Evolutionary conservation across 2,113 vertebrate genomes (phyloP).

Genomic region (Gavia stellata): DNA sequence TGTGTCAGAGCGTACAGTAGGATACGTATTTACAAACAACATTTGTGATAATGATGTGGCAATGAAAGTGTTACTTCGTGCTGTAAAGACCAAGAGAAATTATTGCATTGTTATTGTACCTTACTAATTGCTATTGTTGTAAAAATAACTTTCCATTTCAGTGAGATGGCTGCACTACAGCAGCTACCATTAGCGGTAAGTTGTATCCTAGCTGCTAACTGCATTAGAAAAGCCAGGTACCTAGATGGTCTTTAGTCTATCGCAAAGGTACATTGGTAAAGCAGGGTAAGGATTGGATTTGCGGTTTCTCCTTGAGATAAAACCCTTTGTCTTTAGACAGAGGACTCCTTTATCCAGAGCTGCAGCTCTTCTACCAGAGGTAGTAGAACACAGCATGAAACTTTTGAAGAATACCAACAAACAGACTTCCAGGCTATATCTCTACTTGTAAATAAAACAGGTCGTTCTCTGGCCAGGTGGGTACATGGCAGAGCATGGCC

Average conservation of each 20-base stretch:
- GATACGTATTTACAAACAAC: background rate
- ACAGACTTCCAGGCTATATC: background rate
- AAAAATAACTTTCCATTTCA: background rate
- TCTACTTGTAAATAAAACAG: background rate
- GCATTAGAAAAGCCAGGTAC: background rate
- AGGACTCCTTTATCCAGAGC: background rate
- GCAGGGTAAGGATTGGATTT: background rate
- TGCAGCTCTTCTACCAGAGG: background rate
- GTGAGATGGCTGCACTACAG: background rate
- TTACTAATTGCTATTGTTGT: background rate
- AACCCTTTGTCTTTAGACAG: background rate
- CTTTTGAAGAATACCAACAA: background rate
- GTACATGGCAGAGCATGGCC: background rate
- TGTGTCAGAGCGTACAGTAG: background rate
- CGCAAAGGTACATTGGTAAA: background rate
- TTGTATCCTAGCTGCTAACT: background rate
- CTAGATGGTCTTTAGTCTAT: background rate
- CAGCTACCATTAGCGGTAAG: background rate
- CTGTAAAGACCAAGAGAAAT: background rate
- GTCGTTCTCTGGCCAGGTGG: background rate
- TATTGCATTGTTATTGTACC: background rate
- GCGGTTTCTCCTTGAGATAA: background rate
- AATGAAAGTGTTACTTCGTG: background rate
- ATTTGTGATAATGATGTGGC: background rate
- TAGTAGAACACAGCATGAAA: background rate